Evolutionary conservation across 2,888 invertebrate genomes (phyloP).

Genomic region (Hylaea fasciaria): DNA sequence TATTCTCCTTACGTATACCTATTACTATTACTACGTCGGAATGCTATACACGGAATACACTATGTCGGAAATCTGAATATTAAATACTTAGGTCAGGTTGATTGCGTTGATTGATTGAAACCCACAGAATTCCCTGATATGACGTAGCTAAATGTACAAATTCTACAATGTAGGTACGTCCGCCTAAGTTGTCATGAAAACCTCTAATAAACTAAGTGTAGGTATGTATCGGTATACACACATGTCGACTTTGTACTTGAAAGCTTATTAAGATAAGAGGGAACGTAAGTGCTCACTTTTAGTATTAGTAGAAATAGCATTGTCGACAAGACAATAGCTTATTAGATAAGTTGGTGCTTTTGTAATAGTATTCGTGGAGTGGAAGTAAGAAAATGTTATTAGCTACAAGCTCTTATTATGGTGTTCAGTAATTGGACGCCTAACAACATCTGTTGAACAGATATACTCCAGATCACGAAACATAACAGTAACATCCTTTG

Average conservation of each 20-base stretch:
- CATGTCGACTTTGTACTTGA: background rate
- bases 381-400: too few relatives aligned
- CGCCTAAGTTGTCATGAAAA: background rate
- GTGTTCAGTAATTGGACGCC: background rate
- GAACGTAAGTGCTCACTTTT: too few relatives aligned
- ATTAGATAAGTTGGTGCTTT: too few relatives aligned
- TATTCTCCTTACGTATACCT: too few relatives aligned
- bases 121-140: background rate
- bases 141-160: background rate
- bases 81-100: slow-evolving; percentile 1
- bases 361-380: too few relatives aligned
- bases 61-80: background rate
- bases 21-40: too few relatives aligned
- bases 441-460: background rate
- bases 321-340: too few relatives aligned
- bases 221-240: background rate
- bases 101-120: slow-evolving; percentile 10
- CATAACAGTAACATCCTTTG: slow-evolving; percentile 10
- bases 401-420: background rate
- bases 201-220: too few relatives aligned
- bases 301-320: too few relatives aligned
- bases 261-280: too few relatives aligned
- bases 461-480: slow-evolving; percentile 1
- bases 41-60: too few relatives aligned
- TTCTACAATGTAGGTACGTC: background rate